Evolutionary conservation across 23 tunicate species (phyloP).

Genomic region (Clavelina lepadiformis): DNA sequence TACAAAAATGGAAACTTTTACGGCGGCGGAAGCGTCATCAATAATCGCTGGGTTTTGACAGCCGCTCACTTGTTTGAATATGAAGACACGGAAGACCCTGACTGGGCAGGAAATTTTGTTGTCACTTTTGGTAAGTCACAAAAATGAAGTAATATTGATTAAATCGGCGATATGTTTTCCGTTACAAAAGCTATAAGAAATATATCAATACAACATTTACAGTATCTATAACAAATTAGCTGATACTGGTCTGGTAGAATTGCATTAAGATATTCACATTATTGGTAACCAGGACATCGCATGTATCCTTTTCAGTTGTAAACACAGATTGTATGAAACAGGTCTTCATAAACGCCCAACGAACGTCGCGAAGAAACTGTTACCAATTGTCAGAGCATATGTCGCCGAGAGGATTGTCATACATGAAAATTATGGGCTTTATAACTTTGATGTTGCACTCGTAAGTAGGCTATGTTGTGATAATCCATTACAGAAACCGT

Average conservation of each 20-base stretch:
- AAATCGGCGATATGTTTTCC: no score
- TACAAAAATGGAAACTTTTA: background rate
- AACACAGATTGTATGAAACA: background rate
- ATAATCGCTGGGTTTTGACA: slow-evolving; percentile 8
- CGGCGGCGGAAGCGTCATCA: slow-evolving; percentile 17
- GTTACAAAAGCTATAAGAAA: no score
- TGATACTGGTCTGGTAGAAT: no score
- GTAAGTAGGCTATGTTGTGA: no score
- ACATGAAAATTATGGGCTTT: slow-evolving; percentile 6
- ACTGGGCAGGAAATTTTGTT: background rate
- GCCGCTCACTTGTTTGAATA: slow-evolving; percentile 15
- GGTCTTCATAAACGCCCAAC: slow-evolving; percentile 2
- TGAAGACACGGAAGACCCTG: background rate
- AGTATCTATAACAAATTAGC: no score
- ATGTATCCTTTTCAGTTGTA: no score
- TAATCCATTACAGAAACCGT: no score
- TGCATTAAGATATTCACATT: no score
- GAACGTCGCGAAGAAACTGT: background rate
- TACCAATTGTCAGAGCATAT: background rate
- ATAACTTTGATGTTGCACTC: slow-evolving; percentile 18
- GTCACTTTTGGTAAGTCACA: background rate
- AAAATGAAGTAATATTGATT: background rate
- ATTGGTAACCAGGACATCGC: no score
- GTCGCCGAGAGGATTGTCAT: background rate
- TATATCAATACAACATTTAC: no score